phyloP scores from a whole-genome alignment of 2,888 invertebrate species.

The Melangyna quadrimaculata region DNA sequence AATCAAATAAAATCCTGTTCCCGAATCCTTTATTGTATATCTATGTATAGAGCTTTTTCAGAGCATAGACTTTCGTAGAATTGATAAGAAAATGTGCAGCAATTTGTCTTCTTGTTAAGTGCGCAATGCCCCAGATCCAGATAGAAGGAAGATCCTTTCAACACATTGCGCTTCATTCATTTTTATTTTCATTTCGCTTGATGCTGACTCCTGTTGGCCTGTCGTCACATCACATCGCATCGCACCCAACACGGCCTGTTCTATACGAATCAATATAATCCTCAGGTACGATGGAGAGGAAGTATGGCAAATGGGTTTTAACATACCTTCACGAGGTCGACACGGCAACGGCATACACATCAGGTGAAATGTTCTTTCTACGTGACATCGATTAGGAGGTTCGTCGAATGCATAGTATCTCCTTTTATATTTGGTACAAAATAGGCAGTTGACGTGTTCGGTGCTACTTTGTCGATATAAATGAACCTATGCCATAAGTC shows the following conservation, averaged over 20 bases:
- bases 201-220: conserved; percentile 25
- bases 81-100: conserved; percentile 64
- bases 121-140: conserved; percentile 33
- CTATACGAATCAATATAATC: conserved; percentile 65
- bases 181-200: conserved; percentile 44
- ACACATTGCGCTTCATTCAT: conserved; percentile 31
- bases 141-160: conserved; percentile 25
- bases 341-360: conserved; percentile 1
- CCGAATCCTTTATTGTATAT: not conserved
- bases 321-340: conserved; percentile 17
- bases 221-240: conserved; percentile 22
- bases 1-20: conserved; percentile 42
- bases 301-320: conserved; percentile 45
- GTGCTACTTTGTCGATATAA: conserved; percentile 47
- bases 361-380: conserved; percentile 57
- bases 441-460: conserved; percentile 67
- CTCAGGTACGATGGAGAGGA: conserved; percentile 52
- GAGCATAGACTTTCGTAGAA: not conserved
- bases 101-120: conserved; percentile 52
- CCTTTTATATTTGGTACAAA: conserved; percentile 66
- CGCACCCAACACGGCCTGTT: not conserved
- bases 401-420: conserved; percentile 65
- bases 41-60: not conserved
- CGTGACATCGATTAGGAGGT: conserved; percentile 69
- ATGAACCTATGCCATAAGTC: conserved; percentile 21